Conservation (phyloP, 2,797 vertebrate genomes). For the Myiothlypis coronata region DNA sequence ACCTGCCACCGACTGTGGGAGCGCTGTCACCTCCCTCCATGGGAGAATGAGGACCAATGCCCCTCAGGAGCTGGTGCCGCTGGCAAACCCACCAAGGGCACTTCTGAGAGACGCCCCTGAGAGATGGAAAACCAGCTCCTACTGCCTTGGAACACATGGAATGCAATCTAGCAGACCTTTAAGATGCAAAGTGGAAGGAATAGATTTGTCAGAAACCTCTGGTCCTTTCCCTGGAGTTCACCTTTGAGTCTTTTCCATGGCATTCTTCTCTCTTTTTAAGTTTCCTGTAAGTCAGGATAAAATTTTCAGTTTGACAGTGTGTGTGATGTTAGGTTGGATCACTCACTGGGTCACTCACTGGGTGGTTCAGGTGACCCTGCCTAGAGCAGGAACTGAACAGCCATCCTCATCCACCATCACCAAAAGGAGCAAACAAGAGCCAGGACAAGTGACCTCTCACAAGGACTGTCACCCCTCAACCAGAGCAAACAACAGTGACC, state of each 20-base stretch:
- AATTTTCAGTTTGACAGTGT: neutral
- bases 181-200: neutral
- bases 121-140: neutral
- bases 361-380: neutral
- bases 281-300: neutral
- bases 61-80: neutral
- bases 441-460: neutral
- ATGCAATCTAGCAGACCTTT: too few relatives aligned
- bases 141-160: neutral
- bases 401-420: neutral
- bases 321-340: neutral
- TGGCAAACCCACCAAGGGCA: neutral
- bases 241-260: neutral
- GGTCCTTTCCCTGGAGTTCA: neutral
- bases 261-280: neutral
- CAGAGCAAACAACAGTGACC: neutral
- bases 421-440: neutral
- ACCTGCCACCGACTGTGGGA: neutral
- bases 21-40: neutral
- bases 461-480: neutral
- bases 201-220: neutral
- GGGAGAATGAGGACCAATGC: fast-evolving
- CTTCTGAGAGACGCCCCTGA: neutral
- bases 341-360: too few relatives aligned
- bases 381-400: neutral